Percentiles rank a stretch among this genome's conserved stretches.
Evolutionary conservation across 2,113 vertebrate genomes (phyloP).

Genomic region (Acrocephalus kingi): DNA sequence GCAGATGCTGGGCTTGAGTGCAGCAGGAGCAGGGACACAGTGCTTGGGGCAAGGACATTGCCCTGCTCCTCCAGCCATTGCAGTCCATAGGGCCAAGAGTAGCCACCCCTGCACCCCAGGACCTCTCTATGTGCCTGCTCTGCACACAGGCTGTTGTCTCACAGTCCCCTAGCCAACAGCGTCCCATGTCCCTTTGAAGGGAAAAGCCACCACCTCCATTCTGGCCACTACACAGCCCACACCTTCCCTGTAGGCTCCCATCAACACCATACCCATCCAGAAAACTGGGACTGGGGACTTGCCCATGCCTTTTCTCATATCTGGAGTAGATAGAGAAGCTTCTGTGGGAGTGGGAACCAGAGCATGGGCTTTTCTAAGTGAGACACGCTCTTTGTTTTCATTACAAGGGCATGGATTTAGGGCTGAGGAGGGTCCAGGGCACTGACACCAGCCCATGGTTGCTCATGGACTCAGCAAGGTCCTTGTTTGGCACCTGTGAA

Average conservation of each 20-base stretch:
- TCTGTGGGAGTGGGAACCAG: background rate
- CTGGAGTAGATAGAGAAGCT: background rate
- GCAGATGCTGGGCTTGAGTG: background rate
- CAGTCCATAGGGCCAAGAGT: fast-evolving
- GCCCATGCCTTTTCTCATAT: background rate
- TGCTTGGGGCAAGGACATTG: background rate
- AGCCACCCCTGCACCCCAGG: background rate
- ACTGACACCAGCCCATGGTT: background rate
- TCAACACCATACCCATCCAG: background rate
- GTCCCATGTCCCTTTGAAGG: background rate
- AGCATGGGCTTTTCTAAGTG: background rate
- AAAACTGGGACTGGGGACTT: background rate
- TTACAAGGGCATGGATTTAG: background rate
- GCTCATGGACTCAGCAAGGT: background rate
- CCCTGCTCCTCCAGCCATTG: background rate
- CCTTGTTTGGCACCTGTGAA: background rate
- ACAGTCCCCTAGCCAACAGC: background rate
- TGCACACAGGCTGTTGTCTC: background rate
- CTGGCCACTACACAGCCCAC: background rate
- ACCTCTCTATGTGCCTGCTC: background rate
- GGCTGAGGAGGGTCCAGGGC: background rate
- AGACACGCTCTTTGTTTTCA: fast-evolving
- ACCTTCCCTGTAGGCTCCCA: background rate
- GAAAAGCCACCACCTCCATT: background rate
- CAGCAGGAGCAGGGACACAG: background rate